These are phyloP conservation scores for Hermaeophaga mercurialis DNA, from an alignment of 2,888 invertebrate species.

Conservation along the genomic window DNA sequence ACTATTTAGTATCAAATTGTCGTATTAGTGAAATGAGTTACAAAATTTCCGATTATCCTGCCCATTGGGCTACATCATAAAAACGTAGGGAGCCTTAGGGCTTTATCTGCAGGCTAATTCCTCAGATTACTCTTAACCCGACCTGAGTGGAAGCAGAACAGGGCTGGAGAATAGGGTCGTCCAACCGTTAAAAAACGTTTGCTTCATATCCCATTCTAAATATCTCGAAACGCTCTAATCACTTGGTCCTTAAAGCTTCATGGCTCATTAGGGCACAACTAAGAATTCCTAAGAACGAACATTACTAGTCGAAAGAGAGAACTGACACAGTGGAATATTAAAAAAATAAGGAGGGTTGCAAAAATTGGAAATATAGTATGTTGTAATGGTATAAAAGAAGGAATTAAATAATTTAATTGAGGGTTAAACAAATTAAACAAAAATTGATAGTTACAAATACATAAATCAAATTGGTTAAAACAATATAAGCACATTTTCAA, in stretches of 20 bases:
- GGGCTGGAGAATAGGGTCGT: not conserved
- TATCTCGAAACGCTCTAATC: constrained; percentile 11
- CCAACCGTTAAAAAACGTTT: not conserved
- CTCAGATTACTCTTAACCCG: not conserved
- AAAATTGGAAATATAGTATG: no score
- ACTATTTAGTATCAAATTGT: no score
- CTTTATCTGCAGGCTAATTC: not conserved
- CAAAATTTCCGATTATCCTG: not conserved
- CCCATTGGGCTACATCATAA: not conserved
- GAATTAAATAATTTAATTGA: no score
- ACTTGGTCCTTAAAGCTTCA: constrained; percentile 6
- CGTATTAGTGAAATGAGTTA: no score
- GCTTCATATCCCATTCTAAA: not conserved
- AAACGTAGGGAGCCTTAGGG: not conserved
- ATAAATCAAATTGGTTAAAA: no score
- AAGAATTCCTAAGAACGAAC: not conserved
- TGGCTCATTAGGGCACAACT: constrained; percentile 18
- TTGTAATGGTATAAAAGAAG: no score
- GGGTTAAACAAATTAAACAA: no score
- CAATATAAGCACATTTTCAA: no score
- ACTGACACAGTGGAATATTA: no score
- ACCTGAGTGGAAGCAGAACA: not conserved
- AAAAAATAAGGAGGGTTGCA: no score
- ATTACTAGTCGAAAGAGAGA: no score
- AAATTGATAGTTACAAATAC: no score